Conservation (phyloP, 2,113 vertebrate species). For the Sceloporus tristichus region DNA sequence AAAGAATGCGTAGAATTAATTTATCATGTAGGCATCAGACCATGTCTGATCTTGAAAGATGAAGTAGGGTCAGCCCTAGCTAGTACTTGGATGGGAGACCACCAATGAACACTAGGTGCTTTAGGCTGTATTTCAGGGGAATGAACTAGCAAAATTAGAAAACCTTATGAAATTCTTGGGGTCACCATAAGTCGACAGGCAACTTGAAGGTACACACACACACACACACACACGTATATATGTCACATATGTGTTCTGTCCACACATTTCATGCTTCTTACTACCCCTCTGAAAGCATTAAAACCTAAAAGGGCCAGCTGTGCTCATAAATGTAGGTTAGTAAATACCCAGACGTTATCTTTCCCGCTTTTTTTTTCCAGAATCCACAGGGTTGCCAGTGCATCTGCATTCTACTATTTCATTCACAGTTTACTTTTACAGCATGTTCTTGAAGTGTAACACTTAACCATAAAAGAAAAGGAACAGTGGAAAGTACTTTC, state of each 20-base stretch:
- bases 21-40: slow-evolving; percentile 41
- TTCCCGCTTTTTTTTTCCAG: slow-evolving; percentile 42
- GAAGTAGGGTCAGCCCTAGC: too few relatives aligned
- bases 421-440: slow-evolving; percentile 70
- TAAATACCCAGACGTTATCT: slow-evolving; percentile 59
- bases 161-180: too few relatives aligned
- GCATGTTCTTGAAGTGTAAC: slow-evolving; percentile 58
- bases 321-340: slow-evolving; percentile 64
- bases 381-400: slow-evolving; percentile 49
- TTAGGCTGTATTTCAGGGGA: too few relatives aligned
- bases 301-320: slow-evolving; percentile 59
- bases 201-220: too few relatives aligned
- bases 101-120: too few relatives aligned
- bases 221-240: neutral
- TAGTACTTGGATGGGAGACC: too few relatives aligned
- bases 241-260: slow-evolving; percentile 46
- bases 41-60: too few relatives aligned
- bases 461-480: slow-evolving; percentile 58
- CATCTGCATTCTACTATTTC: slow-evolving; percentile 59
- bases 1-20: slow-evolving; percentile 25
- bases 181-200: too few relatives aligned
- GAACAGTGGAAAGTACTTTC: slow-evolving; percentile 61
- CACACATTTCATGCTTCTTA: slow-evolving; percentile 67
- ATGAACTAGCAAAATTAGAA: too few relatives aligned
- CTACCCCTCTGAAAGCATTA: slow-evolving; percentile 62